phyloP scores from a whole-genome alignment of 2,113 vertebrate genomes.

The Burhinus oedicnemus region DNA sequence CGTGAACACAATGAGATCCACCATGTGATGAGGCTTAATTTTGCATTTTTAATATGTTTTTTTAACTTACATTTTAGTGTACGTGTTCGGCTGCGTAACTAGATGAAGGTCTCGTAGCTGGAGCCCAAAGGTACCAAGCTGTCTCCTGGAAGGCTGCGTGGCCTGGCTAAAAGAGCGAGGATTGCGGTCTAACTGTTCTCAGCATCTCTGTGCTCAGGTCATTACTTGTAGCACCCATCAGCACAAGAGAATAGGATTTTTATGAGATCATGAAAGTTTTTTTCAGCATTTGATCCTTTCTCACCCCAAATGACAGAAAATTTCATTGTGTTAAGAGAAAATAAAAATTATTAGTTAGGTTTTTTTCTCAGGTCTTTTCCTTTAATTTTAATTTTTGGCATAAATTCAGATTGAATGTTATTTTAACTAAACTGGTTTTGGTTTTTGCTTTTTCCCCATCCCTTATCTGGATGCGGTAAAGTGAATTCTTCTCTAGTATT shows the following conservation, averaged over 20 bases:
- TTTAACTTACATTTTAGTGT: neutral
- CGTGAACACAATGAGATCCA: neutral
- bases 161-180: fast-evolving
- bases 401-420: neutral
- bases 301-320: neutral
- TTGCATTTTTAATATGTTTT: neutral
- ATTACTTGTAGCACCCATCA: neutral
- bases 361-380: neutral
- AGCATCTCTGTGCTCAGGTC: neutral
- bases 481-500: neutral
- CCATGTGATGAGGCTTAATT: neutral
- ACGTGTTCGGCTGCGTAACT: fast-evolving
- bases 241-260: neutral
- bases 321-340: neutral
- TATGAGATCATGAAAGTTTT: neutral
- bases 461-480: neutral
- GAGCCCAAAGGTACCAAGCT: neutral
- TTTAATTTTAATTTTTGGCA: neutral
- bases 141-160: neutral
- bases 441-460: neutral
- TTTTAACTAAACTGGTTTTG: neutral
- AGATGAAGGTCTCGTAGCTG: neutral
- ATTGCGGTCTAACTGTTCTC: neutral
- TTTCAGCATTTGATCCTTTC: neutral
- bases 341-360: neutral